Evolutionary conservation across 2,797 vertebrate species (phyloP).

Genomic region (Poeciliopsis presidionis): DNA sequence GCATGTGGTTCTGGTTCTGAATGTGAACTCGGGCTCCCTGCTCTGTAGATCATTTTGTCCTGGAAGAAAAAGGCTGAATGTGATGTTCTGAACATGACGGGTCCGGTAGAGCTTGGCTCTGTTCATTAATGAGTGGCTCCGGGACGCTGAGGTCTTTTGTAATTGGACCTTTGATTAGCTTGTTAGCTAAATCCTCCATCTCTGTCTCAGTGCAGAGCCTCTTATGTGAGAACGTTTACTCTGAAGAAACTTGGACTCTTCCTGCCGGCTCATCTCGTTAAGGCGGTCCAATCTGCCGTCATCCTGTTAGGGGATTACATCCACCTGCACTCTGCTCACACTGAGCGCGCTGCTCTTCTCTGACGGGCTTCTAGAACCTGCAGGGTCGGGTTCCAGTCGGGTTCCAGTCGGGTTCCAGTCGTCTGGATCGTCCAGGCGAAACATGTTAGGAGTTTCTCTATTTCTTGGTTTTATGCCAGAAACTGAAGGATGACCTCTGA

Average conservation of each 20-base stretch:
- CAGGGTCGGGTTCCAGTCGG: neutral
- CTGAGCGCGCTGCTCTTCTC: neutral
- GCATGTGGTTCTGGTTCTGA: neutral
- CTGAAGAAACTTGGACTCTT: neutral
- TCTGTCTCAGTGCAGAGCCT: neutral
- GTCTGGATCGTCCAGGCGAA: neutral
- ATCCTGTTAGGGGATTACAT: conserved; percentile 11
- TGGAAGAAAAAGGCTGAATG: neutral
- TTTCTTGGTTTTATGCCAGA: no score
- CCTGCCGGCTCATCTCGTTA: neutral
- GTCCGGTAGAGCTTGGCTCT: neutral
- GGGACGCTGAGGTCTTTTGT: neutral
- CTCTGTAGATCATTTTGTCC: neutral
- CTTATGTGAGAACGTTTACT: neutral
- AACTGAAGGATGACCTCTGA: no score
- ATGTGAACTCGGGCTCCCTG: neutral
- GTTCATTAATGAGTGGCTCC: neutral
- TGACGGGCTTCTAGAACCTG: neutral
- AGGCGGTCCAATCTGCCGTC: neutral
- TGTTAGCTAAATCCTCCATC: neutral
- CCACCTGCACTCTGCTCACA: neutral
- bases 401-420: neutral
- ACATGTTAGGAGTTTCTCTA: neutral
- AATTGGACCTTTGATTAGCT: neutral
- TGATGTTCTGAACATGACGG: neutral